Evolutionary conservation across 2,113 vertebrate species (phyloP).

Genomic region (Aplodontia rufa): DNA sequence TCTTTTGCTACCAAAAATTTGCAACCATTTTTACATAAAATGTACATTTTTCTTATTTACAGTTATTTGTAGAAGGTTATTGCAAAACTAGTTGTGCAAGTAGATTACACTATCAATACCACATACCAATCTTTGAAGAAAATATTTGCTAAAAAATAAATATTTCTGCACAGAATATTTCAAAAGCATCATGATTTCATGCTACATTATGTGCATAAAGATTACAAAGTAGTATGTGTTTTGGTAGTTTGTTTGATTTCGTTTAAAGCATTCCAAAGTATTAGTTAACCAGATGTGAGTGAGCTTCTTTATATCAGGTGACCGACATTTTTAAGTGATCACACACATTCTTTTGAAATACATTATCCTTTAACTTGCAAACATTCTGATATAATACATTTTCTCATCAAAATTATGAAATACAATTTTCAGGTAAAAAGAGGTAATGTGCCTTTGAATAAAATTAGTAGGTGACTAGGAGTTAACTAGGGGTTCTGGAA

Average conservation of each 20-base stretch:
- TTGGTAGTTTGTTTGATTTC: slow-evolving; percentile 66
- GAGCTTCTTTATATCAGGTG: slow-evolving; percentile 50
- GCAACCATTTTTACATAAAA: slow-evolving; percentile 76
- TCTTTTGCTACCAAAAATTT: slow-evolving; percentile 77
- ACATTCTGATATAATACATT: slow-evolving; percentile 33
- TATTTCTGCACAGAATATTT: slow-evolving; percentile 78
- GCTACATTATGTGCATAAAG: slow-evolving; percentile 77
- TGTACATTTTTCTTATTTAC: slow-evolving; percentile 80
- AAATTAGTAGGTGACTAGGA: background rate
- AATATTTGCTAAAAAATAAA: slow-evolving; percentile 81
- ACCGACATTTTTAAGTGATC: slow-evolving; percentile 54
- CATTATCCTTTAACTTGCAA: slow-evolving; percentile 40
- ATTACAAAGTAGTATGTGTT: slow-evolving; percentile 65
- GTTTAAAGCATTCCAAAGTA: slow-evolving; percentile 67
- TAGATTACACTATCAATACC: slow-evolving; percentile 74
- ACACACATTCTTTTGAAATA: slow-evolving; percentile 54
- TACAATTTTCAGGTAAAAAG: slow-evolving; percentile 37
- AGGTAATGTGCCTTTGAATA: slow-evolving; percentile 36
- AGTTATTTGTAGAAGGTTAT: slow-evolving; percentile 77
- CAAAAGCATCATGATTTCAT: slow-evolving; percentile 78
- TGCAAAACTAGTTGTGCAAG: slow-evolving; percentile 80
- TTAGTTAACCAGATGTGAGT: background rate
- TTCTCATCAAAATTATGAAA: slow-evolving; percentile 53
- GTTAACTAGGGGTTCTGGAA: background rate
- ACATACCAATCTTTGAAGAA: slow-evolving; percentile 76